Evolutionary conservation across 2,888 invertebrate genomes (phyloP).

Genomic region (Drosophila helvetica): DNA sequence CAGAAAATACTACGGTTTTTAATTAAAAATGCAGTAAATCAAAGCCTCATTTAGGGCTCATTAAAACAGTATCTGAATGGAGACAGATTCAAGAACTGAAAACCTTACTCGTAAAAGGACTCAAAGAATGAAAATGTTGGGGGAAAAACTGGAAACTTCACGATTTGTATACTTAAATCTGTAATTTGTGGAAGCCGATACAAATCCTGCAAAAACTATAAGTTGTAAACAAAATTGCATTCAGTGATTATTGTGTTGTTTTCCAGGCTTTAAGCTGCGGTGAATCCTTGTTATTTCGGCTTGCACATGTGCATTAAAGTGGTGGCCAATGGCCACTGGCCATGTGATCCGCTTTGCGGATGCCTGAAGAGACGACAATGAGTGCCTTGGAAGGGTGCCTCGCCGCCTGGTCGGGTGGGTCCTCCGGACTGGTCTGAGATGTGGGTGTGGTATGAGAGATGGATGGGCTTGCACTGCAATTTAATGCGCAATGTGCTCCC

Average conservation of each 20-base stretch:
- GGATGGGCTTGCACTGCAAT: conserved; percentile 59
- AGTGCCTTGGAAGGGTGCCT: conserved; percentile 10
- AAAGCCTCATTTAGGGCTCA: too few species aligned
- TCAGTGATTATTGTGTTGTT: conserved; percentile 48
- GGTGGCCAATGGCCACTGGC: neutral
- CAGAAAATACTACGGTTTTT: too few species aligned
- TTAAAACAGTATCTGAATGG: too few species aligned
- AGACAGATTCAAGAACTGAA: too few species aligned
- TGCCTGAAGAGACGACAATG: neutral
- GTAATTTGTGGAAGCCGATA: too few species aligned
- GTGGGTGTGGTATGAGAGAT: neutral
- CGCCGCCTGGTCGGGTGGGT: conserved; percentile 1
- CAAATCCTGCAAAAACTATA: too few species aligned
- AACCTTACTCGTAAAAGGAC: too few species aligned
- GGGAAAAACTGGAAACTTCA: too few species aligned
- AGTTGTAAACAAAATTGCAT: neutral
- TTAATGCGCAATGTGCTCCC: conserved; percentile 77
- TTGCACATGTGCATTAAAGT: conserved; percentile 48
- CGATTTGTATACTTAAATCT: too few species aligned
- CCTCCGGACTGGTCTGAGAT: neutral
- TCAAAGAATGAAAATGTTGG: too few species aligned
- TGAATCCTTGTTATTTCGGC: conserved; percentile 18
- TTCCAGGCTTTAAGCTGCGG: conserved; percentile 51
- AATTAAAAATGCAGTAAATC: neutral
- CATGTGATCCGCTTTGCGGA: neutral